phyloP scores from a whole-genome alignment of 2,797 vertebrate genomes.

The Rachycentron canadum region DNA sequence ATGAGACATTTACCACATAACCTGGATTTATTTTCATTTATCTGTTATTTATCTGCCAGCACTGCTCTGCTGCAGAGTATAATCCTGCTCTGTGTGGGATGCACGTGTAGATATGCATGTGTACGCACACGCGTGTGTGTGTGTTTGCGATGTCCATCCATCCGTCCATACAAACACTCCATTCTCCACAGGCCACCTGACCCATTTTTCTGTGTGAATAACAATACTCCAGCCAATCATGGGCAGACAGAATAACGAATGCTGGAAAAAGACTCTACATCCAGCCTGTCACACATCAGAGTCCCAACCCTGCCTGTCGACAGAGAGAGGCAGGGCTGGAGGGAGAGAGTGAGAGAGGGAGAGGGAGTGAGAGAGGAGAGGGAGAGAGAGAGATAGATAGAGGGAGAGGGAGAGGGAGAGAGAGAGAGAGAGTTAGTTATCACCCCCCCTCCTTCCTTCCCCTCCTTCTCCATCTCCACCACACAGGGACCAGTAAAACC shows the following conservation, averaged over 20 bases:
- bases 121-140: background rate
- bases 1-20: conserved; percentile 53
- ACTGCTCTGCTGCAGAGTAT: conserved; percentile 53
- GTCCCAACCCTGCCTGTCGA: conserved; percentile 77
- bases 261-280: conserved; percentile 71
- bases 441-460: conserved; percentile 36
- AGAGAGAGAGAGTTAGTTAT: conserved; percentile 39
- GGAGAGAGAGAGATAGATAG: conserved; percentile 32
- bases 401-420: conserved; percentile 29
- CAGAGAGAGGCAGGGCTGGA: conserved; percentile 61
- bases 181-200: conserved; percentile 82
- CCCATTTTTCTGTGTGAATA: conserved; percentile 85
- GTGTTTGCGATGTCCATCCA: conserved; percentile 57
- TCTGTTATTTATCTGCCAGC: conserved; percentile 70
- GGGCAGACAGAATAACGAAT: conserved; percentile 68
- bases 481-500: conserved; percentile 78
- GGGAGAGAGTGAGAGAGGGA: conserved; percentile 25
- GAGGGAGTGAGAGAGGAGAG: conserved; percentile 28
- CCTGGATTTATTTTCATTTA: conserved; percentile 68
- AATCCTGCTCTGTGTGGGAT: conserved; percentile 64
- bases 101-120: conserved; percentile 58
- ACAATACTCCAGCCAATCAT: conserved; percentile 80
- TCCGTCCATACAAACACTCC: conserved; percentile 74
- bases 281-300: conserved; percentile 73
- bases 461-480: conserved; percentile 46